Base-by-base conservation (phyloP, 1,140 invertebrate species). In the Notospermus geniculatus region DNA sequence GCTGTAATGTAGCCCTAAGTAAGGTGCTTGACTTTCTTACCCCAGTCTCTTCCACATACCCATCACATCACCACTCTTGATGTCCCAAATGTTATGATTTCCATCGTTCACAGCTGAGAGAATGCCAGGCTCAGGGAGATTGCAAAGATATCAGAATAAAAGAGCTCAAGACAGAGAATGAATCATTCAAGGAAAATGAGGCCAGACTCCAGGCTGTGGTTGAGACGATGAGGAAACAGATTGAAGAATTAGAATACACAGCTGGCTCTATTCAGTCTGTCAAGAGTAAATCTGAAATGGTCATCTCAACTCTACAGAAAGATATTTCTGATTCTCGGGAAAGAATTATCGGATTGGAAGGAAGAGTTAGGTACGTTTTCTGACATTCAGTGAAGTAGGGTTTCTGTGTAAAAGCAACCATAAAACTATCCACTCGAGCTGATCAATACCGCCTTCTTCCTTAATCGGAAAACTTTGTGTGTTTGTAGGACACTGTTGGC, bases 281-380 rank as follows among this genome's bases (percentile, higher is more conserved):
- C 1, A 73, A 76, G 17, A 69, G 67, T 19, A 69, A 77, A 29
- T 76, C 73, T 56, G 79, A 77, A 59, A 64, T 72, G 15, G 74
- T 79, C n/a, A 75, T 81, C 11, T 54, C 68, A 22, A 63, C 74
- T 17, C 54, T 82, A 46, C 76, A 80, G 54, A 68, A 71, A 54
- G 75, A 82, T 45, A 76, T 72, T 55, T 61, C 72, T 54, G 70
- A 75, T 17, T 28, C 60, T 15, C 67, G 75, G 22, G 75, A 80
- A 27, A 75, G 73, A 59, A 76, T 80, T 28, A 23, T 76, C 5
- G 75, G 80, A 36, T 62, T 81, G 36, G 79, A 81, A 64, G 58
- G 68, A 27, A 71, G 76, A 58, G 67, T 77, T 13, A 72, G 77
- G 78, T 78, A 69, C 43, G 39, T 55, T 32, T 55, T 27, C 5